A percentile compares a stretch with the other conserved stretches of the same genome.
These are phyloP conservation scores for Otis tarda DNA, from an alignment of 2,113 vertebrate genomes.

Conservation along the genomic window DNA sequence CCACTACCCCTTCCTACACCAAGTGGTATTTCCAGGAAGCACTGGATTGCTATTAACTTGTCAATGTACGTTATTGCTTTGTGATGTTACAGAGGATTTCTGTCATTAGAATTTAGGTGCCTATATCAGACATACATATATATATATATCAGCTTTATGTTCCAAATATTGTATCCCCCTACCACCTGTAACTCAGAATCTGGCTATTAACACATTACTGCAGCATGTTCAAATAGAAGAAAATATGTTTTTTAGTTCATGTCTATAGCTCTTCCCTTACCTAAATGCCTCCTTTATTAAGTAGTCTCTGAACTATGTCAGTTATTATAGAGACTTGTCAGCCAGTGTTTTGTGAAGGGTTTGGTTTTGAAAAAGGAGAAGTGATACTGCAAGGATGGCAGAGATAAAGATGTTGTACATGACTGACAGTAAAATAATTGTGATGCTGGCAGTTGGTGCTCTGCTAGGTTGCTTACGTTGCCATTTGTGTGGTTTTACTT, in stretches of 20 bases:
- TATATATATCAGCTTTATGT: neutral
- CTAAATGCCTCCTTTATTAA: neutral
- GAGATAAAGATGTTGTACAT: neutral
- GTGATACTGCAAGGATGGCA: neutral
- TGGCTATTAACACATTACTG: neutral
- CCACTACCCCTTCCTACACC: neutral
- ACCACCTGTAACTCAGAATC: neutral
- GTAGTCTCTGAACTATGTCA: neutral
- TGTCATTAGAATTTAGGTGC: neutral
- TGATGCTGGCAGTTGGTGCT: neutral
- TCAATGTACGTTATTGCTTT: neutral
- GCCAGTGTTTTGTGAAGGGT: neutral
- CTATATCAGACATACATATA: neutral
- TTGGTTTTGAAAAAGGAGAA: neutral
- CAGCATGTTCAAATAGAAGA: neutral
- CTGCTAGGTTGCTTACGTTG: neutral
- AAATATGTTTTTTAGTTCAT: neutral
- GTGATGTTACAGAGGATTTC: neutral
- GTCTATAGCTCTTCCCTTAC: neutral
- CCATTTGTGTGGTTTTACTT: neutral
- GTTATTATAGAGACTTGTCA: neutral
- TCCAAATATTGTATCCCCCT: neutral
- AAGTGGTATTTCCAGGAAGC: neutral
- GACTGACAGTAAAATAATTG: neutral
- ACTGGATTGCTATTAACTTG: neutral